These are phyloP conservation scores for Paratilapia polleni DNA, from an alignment of 2,113 vertebrate genomes.

Conservation along the genomic window DNA sequence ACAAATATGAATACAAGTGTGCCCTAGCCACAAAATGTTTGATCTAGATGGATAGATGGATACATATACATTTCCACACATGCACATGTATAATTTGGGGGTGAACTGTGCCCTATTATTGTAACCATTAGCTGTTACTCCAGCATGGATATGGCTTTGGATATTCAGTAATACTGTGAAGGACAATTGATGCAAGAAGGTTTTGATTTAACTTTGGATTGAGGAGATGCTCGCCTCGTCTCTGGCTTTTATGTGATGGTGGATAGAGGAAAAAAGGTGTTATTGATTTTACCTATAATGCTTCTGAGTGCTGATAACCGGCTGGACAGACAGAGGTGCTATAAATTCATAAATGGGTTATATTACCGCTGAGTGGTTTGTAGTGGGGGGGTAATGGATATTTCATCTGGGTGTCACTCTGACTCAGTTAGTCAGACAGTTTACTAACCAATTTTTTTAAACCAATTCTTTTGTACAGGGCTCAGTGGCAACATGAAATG, in stretches of 20 bases:
- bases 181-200: neutral
- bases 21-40: neutral
- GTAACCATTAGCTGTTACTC: neutral
- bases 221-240: neutral
- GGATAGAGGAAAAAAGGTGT: neutral
- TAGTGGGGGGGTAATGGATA: neutral
- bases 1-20: neutral
- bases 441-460: neutral
- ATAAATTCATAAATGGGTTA: neutral
- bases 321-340: neutral
- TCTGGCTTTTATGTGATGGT: neutral
- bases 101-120: neutral
- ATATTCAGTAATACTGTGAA: neutral
- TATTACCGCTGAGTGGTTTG: neutral
- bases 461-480: neutral
- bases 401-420: neutral
- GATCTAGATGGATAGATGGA: neutral
- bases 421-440: neutral
- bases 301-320: neutral
- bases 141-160: neutral
- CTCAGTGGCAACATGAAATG: neutral
- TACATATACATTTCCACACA: neutral
- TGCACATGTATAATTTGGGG: neutral
- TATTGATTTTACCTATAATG: conserved; percentile 6
- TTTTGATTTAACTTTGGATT: neutral